Evolutionary conservation across 37 sponge, comb jelly and placozoan species (phyloP).

Genomic region (Spongia lamella): DNA sequence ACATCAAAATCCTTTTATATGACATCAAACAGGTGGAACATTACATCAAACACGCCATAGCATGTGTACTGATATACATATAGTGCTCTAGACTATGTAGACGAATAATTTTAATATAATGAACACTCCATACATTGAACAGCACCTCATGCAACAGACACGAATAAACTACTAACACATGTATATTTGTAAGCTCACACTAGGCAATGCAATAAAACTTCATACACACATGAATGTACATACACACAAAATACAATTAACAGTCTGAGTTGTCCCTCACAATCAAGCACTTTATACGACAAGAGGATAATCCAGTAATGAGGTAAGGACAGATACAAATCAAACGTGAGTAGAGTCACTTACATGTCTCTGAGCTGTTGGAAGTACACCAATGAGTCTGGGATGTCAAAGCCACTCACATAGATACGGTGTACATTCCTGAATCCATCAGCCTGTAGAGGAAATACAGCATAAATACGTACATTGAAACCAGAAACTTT

Average conservation of each 20-base stretch:
- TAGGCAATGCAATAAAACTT: conserved; percentile 1
- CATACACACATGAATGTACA: conserved; percentile 10
- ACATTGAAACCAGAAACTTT: not conserved
- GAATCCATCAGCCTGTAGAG: conserved; percentile 73
- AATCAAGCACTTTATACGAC: too few relatives aligned
- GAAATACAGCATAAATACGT: not conserved
- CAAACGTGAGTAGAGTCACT: too few relatives aligned
- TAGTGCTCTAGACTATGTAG: not conserved
- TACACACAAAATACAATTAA: not conserved
- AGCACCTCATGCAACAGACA: too few relatives aligned
- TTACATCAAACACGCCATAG: not conserved
- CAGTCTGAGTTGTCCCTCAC: not conserved
- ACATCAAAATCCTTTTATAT: too few relatives aligned
- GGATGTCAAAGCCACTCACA: conserved; percentile 82
- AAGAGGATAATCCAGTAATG: too few relatives aligned
- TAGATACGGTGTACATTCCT: conserved; percentile 80
- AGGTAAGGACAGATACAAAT: too few relatives aligned
- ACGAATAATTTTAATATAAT: not conserved
- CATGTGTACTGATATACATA: not conserved
- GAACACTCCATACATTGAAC: too few relatives aligned
- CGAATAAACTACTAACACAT: too few relatives aligned
- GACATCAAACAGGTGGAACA: not conserved
- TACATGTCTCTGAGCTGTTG: conserved; percentile 37
- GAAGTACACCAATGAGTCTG: conserved; percentile 74
- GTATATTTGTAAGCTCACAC: too few relatives aligned